These are phyloP conservation scores for Mormoops blainvillei DNA, from an alignment of 2,113 vertebrate species.

Conservation along the genomic window DNA sequence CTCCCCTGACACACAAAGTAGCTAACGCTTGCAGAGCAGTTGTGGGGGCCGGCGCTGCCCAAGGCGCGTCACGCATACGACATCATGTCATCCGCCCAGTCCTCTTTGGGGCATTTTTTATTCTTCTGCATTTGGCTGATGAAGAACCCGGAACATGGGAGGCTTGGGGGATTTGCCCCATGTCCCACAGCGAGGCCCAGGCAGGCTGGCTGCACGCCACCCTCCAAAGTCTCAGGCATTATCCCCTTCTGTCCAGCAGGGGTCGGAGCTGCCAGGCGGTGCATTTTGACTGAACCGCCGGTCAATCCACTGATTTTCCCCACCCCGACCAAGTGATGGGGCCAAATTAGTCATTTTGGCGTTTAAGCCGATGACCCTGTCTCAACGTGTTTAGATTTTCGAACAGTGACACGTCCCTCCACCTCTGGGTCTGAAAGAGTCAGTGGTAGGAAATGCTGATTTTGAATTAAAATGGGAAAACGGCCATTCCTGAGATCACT, in stretches of 20 bases:
- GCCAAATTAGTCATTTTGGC: background rate
- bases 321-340: fast-evolving
- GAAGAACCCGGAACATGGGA: background rate
- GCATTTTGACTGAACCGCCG: fast-evolving
- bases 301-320: background rate
- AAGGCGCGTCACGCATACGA: no score
- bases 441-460: background rate
- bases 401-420: background rate
- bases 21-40: background rate
- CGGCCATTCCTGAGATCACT: background rate
- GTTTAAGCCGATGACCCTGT: background rate
- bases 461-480: background rate
- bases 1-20: background rate
- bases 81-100: background rate
- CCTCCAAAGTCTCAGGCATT: background rate
- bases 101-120: background rate
- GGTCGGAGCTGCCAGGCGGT: fast-evolving
- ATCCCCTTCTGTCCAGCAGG: background rate
- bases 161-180: background rate
- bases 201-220: background rate
- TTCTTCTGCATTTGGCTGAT: background rate
- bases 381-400: background rate
- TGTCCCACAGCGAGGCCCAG: background rate
- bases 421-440: background rate
- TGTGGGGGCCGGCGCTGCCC: background rate